phyloP scores from a whole-genome alignment of 2,113 vertebrate species.

The Phylloscopus trochiloides region DNA sequence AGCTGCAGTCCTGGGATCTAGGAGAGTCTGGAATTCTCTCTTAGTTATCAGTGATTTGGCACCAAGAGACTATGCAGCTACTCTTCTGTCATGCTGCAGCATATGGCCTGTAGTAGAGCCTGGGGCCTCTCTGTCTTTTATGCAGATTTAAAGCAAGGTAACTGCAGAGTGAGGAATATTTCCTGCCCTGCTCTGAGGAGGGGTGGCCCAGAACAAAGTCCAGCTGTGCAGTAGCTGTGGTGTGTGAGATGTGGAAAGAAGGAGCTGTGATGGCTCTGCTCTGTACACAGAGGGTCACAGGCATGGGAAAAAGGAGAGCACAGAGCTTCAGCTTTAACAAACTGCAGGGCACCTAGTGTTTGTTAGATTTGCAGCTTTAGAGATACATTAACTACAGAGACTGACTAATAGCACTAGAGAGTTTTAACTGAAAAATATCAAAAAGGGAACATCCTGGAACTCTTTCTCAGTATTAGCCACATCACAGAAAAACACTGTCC shows the following conservation, averaged over 20 bases:
- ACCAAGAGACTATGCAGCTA: background rate
- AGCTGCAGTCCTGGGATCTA: background rate
- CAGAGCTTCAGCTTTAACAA: background rate
- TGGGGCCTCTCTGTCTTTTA: background rate
- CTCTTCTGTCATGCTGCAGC: background rate
- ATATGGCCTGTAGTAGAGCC: slow-evolving; percentile 4
- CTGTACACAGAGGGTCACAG: background rate
- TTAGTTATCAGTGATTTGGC: background rate
- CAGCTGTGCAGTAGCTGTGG: slow-evolving; percentile 17
- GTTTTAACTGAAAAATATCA: background rate
- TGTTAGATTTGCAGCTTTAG: background rate
- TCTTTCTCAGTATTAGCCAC: background rate
- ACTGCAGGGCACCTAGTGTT: background rate
- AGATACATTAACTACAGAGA: background rate
- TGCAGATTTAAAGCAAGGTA: slow-evolving; percentile 11
- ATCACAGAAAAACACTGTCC: background rate
- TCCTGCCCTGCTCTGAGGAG: slow-evolving; percentile 13
- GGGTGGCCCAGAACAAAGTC: background rate
- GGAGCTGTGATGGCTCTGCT: background rate
- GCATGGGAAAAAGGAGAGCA: background rate
- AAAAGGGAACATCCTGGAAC: background rate
- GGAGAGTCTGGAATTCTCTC: background rate
- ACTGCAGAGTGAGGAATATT: background rate
- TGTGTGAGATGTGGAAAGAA: background rate
- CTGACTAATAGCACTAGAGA: background rate